These are phyloP conservation scores for Sebastes nivosus DNA, from an alignment of 2,797 vertebrate species.

Conservation along the genomic window DNA sequence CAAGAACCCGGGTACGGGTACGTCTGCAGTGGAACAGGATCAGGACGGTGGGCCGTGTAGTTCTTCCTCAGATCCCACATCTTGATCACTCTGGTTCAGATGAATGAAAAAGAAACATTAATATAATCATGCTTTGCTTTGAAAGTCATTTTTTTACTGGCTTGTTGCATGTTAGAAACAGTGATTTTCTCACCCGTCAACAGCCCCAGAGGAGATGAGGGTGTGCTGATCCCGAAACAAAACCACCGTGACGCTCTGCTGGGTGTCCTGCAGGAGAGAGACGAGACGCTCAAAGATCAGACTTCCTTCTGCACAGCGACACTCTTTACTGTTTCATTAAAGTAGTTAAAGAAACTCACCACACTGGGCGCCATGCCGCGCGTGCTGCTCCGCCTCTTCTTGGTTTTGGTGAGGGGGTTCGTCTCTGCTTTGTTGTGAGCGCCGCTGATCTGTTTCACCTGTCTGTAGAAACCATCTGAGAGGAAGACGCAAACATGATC, in stretches of 20 bases:
- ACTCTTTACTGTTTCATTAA: background rate
- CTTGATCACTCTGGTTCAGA: slow-evolving; percentile 87
- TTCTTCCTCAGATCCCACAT: slow-evolving; percentile 96
- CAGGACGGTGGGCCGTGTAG: slow-evolving; percentile 87
- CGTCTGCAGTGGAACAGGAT: slow-evolving; percentile 85
- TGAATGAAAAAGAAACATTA: background rate
- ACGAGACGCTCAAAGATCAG: background rate
- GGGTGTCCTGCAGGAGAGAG: slow-evolving; percentile 81
- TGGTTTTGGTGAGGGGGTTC: slow-evolving; percentile 83
- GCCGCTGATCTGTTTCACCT: slow-evolving; percentile 94
- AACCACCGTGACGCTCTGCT: slow-evolving; percentile 97
- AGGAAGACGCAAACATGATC: background rate
- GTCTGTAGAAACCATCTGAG: slow-evolving; percentile 95
- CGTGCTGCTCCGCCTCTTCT: slow-evolving; percentile 84
- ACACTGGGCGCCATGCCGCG: slow-evolving; percentile 92
- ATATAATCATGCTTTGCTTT: background rate
- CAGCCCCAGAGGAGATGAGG: slow-evolving; percentile 94
- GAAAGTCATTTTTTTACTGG: too few species aligned
- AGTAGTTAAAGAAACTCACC: slow-evolving; percentile 77
- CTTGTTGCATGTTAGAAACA: background rate
- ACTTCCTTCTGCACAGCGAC: background rate
- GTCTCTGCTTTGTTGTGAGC: slow-evolving; percentile 91
- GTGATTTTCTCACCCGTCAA: slow-evolving; percentile 89
- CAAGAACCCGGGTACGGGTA: slow-evolving; percentile 92
- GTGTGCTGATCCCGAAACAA: slow-evolving; percentile 93